Evolutionary conservation across 1,140 invertebrate genomes (phyloP).

Genomic region (Papilio aristodemus): DNA sequence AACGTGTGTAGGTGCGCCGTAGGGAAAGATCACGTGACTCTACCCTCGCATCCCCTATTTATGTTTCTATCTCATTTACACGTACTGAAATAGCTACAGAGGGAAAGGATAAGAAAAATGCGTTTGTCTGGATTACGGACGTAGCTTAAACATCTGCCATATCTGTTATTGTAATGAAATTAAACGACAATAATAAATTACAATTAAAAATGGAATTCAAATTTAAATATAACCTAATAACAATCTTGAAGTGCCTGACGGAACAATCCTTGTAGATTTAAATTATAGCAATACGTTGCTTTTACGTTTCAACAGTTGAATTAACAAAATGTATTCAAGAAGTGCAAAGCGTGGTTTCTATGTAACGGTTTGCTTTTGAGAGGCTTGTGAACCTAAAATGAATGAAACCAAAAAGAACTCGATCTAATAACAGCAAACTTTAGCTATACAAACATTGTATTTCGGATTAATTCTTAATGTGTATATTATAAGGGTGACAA

Average conservation of each 20-base stretch:
- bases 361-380: conserved; percentile 67
- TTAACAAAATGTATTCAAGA: not conserved
- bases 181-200: conserved; percentile 42
- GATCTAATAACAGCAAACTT: conserved; percentile 47
- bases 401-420: conserved; percentile 54
- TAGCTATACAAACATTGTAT: not conserved
- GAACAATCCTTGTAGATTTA: conserved; percentile 1
- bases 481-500: conserved; percentile 32
- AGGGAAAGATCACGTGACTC: conserved; percentile 63
- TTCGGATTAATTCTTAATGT: not conserved
- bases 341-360: conserved; percentile 36
- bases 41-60: conserved; percentile 71
- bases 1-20: conserved; percentile 39
- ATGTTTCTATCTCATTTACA: conserved; percentile 49
- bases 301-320: conserved; percentile 21
- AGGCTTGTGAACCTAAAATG: conserved; percentile 49
- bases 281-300: conserved; percentile 12
- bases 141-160: conserved; percentile 74
- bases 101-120: conserved; percentile 38
- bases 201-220: conserved; percentile 34
- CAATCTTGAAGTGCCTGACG: not conserved
- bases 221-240: not conserved
- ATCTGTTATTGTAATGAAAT: conserved; percentile 62
- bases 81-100: conserved; percentile 18
- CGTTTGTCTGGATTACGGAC: conserved; percentile 53